A percentile compares a stretch with the other conserved stretches of the same genome.
phyloP scores from a whole-genome alignment of 2,113 vertebrate genomes.

The Onychostoma macrolepis region DNA sequence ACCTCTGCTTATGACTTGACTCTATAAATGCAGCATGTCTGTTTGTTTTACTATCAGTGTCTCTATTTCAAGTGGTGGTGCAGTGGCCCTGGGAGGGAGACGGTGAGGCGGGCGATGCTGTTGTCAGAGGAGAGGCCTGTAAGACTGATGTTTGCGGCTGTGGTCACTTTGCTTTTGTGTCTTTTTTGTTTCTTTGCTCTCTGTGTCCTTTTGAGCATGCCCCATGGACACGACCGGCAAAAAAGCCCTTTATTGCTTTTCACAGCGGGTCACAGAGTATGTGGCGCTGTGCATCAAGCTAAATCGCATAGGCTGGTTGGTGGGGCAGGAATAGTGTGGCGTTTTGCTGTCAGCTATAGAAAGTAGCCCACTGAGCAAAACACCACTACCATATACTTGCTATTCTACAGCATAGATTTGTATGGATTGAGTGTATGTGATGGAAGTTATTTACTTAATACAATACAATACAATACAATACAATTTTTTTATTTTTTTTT shows the following conservation, averaged over 20 bases:
- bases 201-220: conserved; percentile 52
- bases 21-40: conserved; percentile 73
- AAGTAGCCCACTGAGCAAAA: background rate
- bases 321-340: background rate
- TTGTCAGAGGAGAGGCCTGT: conserved; percentile 69
- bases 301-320: background rate
- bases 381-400: background rate
- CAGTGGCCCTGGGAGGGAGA: background rate
- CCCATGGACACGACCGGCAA: conserved; percentile 28
- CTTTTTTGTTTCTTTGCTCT: conserved; percentile 62
- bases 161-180: conserved; percentile 72
- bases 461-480: too few relatives aligned
- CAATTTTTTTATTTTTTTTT: too few relatives aligned
- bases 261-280: background rate
- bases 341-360: background rate
- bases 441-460: background rate
- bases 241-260: conserved; percentile 42
- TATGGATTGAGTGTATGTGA: background rate
- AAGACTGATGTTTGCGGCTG: conserved; percentile 71
- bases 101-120: conserved; percentile 23
- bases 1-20: conserved; percentile 75
- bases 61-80: background rate
- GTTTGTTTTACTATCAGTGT: conserved; percentile 68
- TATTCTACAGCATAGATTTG: too few relatives aligned
- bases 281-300: background rate